Percentiles rank a stretch among this genome's conserved stretches.
These are phyloP conservation scores for Oligia latruncula DNA, from an alignment of 2,888 invertebrate species.

Conservation along the genomic window DNA sequence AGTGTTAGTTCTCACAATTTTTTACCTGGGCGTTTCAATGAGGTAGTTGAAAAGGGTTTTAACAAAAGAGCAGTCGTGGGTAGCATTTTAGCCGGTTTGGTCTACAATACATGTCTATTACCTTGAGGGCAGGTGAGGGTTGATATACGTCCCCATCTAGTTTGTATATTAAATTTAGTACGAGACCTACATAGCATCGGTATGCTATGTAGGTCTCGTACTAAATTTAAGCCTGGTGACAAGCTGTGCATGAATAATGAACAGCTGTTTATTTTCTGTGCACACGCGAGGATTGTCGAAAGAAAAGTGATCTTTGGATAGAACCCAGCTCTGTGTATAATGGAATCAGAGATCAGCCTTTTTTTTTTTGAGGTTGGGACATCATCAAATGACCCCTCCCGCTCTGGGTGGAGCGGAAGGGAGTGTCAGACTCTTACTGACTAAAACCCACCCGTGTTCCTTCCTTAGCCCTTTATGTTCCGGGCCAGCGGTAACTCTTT, in stretches of 20 bases:
- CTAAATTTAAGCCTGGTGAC: conserved; percentile 56
- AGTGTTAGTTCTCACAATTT: conserved; percentile 19
- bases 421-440: too few relatives aligned
- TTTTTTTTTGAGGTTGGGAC: too few relatives aligned
- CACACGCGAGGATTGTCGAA: conserved; percentile 44
- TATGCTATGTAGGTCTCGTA: conserved; percentile 36
- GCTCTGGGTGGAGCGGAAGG: too few relatives aligned
- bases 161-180: conserved; percentile 64
- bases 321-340: too few relatives aligned
- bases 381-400: too few relatives aligned
- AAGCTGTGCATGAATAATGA: conserved; percentile 61
- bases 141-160: conserved; percentile 63
- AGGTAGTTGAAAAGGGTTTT: conserved; percentile 27
- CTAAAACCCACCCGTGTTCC: too few relatives aligned
- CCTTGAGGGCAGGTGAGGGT: conserved; percentile 48
- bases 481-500: too few relatives aligned
- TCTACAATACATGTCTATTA: conserved; percentile 49
- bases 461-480: too few relatives aligned
- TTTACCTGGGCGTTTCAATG: conserved; percentile 23
- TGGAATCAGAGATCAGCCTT: conserved; percentile 13
- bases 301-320: conserved; percentile 20
- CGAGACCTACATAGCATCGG: too few relatives aligned
- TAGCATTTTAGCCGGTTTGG: conserved; percentile 11
- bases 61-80: conserved; percentile 21
- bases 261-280: conserved; percentile 52